Conservation (phyloP, 2,797 vertebrate species). For the Galaxias olidus region DNA sequence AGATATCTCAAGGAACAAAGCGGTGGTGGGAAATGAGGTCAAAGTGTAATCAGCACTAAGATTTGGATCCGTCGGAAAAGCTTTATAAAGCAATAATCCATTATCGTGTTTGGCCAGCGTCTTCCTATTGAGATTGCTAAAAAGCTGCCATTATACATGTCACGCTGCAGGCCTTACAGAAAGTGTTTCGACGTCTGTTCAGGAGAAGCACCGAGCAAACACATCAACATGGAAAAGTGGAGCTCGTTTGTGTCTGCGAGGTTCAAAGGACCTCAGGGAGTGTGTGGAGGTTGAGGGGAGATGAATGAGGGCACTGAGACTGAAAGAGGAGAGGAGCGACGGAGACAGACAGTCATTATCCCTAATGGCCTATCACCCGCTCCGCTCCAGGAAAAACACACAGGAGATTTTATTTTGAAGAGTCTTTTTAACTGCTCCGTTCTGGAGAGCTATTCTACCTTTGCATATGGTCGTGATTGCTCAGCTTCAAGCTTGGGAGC, state of each 20-base stretch:
- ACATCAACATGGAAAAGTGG: background rate
- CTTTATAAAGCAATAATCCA: background rate
- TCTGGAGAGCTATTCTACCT: conserved; percentile 16
- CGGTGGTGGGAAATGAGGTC: conserved; percentile 21
- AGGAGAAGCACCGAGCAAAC: background rate
- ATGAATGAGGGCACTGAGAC: background rate
- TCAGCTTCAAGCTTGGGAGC: too few species aligned
- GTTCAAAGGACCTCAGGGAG: background rate
- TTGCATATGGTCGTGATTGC: too few species aligned
- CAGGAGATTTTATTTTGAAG: conserved; percentile 23
- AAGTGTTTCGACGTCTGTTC: background rate
- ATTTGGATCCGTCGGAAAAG: conserved; percentile 18
- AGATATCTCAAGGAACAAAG: conserved; percentile 2
- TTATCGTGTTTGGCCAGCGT: conserved; percentile 17
- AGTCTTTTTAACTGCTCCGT: conserved; percentile 26
- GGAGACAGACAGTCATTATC: conserved; percentile 43
- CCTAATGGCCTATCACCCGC: conserved; percentile 32
- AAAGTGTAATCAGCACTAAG: conserved; percentile 24
- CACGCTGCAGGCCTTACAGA: background rate
- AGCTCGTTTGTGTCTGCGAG: background rate
- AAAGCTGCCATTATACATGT: background rate
- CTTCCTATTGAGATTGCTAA: conserved; percentile 3
- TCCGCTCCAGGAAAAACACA: conserved; percentile 33
- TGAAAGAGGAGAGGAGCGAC: background rate
- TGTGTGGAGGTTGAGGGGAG: background rate